These are phyloP conservation scores for Salvelinus alpinus DNA, from an alignment of 2,113 vertebrate genomes.

Conservation along the genomic window DNA sequence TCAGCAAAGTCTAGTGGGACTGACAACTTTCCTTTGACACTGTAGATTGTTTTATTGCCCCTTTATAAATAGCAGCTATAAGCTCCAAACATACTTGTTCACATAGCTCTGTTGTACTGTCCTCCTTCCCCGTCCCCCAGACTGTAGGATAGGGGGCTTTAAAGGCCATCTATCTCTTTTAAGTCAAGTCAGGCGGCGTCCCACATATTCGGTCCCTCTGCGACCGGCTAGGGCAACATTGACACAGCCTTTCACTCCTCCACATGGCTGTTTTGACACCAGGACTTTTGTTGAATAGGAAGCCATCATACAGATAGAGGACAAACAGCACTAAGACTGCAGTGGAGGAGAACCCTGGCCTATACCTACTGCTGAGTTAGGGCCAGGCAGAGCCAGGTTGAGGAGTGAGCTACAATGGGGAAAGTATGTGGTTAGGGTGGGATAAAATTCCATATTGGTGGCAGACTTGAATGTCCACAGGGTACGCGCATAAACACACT, in stretches of 20 bases:
- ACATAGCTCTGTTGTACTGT: not conserved
- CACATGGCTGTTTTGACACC: not conserved
- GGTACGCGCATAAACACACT: not conserved
- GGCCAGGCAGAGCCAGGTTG: not conserved
- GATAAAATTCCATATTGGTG: not conserved
- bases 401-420: not conserved
- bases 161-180: conserved; percentile 28
- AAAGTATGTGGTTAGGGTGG: not conserved
- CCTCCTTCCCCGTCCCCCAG: conserved; percentile 6
- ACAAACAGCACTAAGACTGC: not conserved
- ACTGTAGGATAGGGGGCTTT: not conserved
- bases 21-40: conserved; percentile 38
- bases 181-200: conserved; percentile 14
- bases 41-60: conserved; percentile 47
- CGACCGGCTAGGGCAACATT: conserved; percentile 16
- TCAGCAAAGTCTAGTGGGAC: conserved; percentile 35
- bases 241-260: conserved; percentile 7
- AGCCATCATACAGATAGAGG: not conserved
- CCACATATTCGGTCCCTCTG: conserved; percentile 28
- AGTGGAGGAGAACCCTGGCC: not conserved
- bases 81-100: conserved; percentile 6
- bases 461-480: not conserved
- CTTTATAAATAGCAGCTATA: conserved; percentile 55
- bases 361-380: not conserved
- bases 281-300: not conserved